Base-by-base conservation (phyloP, 2,797 vertebrate species). In the Chaunax sp. region DNA sequence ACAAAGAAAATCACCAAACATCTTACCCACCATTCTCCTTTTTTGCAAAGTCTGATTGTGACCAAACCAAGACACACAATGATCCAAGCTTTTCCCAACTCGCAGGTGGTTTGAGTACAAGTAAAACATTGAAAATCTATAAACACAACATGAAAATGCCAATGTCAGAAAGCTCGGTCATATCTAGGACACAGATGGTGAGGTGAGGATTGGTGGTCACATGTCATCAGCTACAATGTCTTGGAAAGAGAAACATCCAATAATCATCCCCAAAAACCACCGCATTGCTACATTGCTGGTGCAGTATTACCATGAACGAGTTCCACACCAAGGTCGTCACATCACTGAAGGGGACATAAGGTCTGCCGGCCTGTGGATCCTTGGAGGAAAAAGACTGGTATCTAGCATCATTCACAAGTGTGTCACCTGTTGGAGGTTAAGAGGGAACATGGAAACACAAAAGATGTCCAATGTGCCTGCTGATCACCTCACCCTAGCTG, bases 231-330 rank as follows among this genome's bases (percentile, higher is more conserved):
- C 62, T 47, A 14, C 6, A 1, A 2, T 76, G 4, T 3, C 49
- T 3, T 49, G 26, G 37, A 49, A 61, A 19, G 50, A 77, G 18
- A 71, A 52, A 49, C 73, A 76, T 25, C 55, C 49, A 0, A 33
- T 70, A 4, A 44, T 76, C 7, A 47, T 75, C 7, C 68, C 68
- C 0, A 57, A 51, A 20, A 66, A 45, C 6, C 5, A 8, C 16
- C 62, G 66, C 45, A 19, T 64, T 8, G 35, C 64, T 6, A 75
- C 35, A 0, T 25, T 75, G 30, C 4, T 77, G n/a, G 57, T 67
- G 2, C 2, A 14, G 4, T 19, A 62, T 35, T 67, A 62, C 19
- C 75, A 72, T 2, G 18, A 72, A 9, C 3, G 1, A 6, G 38
- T 67, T 0, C 11, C 38, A 12, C 68, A 72, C 1, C 62, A 77